These are phyloP conservation scores for Halocynthia aurantium DNA, from an alignment of 23 tunicate species.

Conservation along the genomic window DNA sequence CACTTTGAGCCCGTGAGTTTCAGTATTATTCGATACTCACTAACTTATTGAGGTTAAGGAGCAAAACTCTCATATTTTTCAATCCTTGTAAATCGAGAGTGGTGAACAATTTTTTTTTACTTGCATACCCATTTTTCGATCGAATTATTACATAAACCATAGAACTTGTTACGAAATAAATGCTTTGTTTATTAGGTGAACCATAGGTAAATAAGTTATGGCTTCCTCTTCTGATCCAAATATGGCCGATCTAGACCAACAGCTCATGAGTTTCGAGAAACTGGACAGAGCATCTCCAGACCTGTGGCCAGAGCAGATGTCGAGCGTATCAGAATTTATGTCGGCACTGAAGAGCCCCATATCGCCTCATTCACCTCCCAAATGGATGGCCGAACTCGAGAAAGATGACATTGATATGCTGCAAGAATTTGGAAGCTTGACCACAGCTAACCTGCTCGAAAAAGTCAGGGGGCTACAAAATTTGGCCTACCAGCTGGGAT, in stretches of 20 bases:
- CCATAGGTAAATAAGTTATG: background rate
- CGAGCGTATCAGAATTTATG: conserved; percentile 78
- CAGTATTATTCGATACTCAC: too few species aligned
- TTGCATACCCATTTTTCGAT: too few species aligned
- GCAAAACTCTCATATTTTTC: too few species aligned
- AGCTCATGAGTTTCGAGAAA: conserved; percentile 74
- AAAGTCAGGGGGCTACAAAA: conserved; percentile 87
- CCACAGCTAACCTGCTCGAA: conserved; percentile 84
- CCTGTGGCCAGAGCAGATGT: conserved; percentile 92
- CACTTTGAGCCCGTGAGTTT: too few species aligned
- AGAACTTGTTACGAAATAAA: too few species aligned
- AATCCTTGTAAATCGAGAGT: too few species aligned
- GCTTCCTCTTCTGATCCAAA: conserved; percentile 5
- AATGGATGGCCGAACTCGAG: conserved; percentile 62
- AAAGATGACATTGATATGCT: conserved; percentile 89
- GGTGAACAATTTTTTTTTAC: too few species aligned
- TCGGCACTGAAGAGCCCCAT: conserved; percentile 64
- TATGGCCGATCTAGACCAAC: conserved; percentile 37
- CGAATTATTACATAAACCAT: too few species aligned
- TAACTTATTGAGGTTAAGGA: too few species aligned
- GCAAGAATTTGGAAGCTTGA: conserved; percentile 87
- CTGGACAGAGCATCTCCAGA: conserved; percentile 91
- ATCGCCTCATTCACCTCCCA: conserved; percentile 62
- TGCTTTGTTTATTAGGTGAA: too few species aligned
- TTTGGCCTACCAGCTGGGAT: conserved; percentile 82